These are phyloP conservation scores for Helobdella robusta DNA, from an alignment of 2,888 invertebrate species.

Conservation along the genomic window DNA sequence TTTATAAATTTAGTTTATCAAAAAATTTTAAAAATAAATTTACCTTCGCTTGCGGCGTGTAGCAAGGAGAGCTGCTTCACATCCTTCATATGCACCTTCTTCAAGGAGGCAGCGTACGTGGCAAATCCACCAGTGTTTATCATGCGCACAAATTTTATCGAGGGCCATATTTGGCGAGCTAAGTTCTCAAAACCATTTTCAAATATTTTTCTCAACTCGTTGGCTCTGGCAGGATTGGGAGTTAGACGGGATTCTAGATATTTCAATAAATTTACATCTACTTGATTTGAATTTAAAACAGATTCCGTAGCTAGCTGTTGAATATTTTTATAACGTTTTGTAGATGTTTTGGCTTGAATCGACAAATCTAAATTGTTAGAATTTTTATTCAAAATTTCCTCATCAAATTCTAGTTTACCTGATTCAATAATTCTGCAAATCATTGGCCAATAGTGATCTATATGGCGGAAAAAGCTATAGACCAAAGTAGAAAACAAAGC, in stretches of 20 bases:
- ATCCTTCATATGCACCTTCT: slow-evolving; percentile 29
- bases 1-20: neutral
- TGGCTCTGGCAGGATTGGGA: slow-evolving; percentile 22
- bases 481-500: slow-evolving; percentile 35
- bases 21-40: neutral
- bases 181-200: slow-evolving; percentile 36
- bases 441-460: slow-evolving; percentile 32
- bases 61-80: slow-evolving; percentile 31
- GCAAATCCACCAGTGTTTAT: slow-evolving; percentile 34
- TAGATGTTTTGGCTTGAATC: too few relatives aligned
- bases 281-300: neutral
- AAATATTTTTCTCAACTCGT: slow-evolving; percentile 26
- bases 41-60: slow-evolving; percentile 43
- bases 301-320: neutral
- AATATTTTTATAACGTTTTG: too few relatives aligned
- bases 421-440: slow-evolving; percentile 34
- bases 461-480: slow-evolving; percentile 33
- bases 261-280: neutral
- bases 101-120: slow-evolving; percentile 27
- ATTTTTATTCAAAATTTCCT: neutral
- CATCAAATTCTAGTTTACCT: slow-evolving; percentile 26
- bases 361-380: too few relatives aligned
- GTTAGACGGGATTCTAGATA: neutral
- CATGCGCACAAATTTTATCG: slow-evolving; percentile 31
- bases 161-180: slow-evolving; percentile 35